Conservation (phyloP, 37 sponge, comb jelly and placozoan genomes). For the Ephydatia muelleri region DNA sequence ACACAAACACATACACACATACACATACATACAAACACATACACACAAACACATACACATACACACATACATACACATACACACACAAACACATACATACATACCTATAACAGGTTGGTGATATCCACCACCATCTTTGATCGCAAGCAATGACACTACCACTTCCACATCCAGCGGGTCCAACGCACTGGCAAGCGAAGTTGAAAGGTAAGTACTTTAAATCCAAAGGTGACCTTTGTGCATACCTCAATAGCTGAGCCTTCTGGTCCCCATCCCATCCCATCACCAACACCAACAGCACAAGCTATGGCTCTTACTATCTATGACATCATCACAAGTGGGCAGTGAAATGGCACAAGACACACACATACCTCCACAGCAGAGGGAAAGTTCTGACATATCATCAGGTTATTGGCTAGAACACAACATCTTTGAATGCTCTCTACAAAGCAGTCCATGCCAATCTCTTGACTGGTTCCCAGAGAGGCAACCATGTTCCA, state of each 20-base stretch:
- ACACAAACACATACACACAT: too few relatives aligned
- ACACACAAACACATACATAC: too few relatives aligned
- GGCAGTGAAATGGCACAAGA: neutral
- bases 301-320: neutral
- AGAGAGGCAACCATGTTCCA: neutral
- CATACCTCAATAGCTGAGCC: neutral
- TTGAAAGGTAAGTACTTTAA: too few relatives aligned
- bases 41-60: too few relatives aligned
- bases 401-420: neutral
- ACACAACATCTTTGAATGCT: neutral
- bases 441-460: neutral
- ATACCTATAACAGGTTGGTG: neutral
- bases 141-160: neutral
- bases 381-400: neutral
- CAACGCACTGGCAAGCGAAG: neutral
- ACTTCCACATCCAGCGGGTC: neutral
- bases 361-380: conserved; percentile 5
- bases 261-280: neutral
- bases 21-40: too few relatives aligned
- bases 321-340: neutral
- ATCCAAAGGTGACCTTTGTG: neutral
- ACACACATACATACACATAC: too few relatives aligned
- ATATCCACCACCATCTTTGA: neutral
- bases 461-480: neutral
- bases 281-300: neutral